Base-by-base conservation (phyloP, 2,888 invertebrate species). In the Drosophila prostipennis region DNA sequence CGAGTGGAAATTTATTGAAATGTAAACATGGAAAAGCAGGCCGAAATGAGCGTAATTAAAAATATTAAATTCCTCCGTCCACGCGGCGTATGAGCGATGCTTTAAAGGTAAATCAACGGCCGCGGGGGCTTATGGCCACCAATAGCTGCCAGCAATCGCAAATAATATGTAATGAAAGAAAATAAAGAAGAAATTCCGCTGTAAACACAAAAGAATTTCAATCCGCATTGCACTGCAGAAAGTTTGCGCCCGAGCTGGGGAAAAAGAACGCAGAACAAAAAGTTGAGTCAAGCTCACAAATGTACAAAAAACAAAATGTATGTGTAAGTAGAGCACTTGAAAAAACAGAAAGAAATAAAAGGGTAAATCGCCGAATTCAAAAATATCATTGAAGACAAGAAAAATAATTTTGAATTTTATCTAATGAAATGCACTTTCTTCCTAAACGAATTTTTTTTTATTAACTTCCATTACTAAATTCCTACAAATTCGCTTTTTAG, bases 201-300 rank as follows among this genome's bases (percentile, higher is more conserved):
- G 83, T 77, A 86, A 82, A 83, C 70, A 74, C 80, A 83, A 82
- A 82, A 80, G 86, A 83, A 77, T 82, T 83, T 83, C 82, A 80
- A 83, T 76, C 77, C 86, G 74, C 86, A 86, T 73, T 76, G 70
- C 72, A 53, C 65, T 80, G 79, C 70, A 68, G 54, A 75, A 80
- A 87, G 60, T 84, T 75, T 74, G 45, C 57, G 54, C 63, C 56
- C 37, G 10, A 26, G 61, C 19, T 48, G 14, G 14, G 63, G 6
- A 16, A 43, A 54, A 52, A 42, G 40, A 29, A 53, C 19, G 37
- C 10, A 39, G 49, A 71, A 48, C 63, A 67, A 55, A 71, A 57
- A 59, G 56, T 58, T 49, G 56, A 67, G 56, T 54, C 55, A 32
- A 60, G 48, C 53, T 46, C 56, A 37, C 46, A 70, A 61, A 29